Base-by-base conservation (phyloP, 2,888 invertebrate genomes). In the Sepiola atlantica region DNA sequence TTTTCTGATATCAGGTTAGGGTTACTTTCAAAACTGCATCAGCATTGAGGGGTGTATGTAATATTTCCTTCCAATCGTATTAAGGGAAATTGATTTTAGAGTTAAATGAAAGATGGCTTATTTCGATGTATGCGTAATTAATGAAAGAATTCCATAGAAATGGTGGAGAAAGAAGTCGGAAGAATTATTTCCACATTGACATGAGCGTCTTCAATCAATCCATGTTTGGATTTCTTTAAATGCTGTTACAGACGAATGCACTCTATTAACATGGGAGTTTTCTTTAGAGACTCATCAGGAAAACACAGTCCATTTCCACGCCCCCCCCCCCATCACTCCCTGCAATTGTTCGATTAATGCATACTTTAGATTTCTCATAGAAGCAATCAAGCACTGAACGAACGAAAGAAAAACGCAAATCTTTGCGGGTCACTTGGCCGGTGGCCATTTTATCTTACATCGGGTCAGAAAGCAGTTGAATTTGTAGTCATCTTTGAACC, bases 401-500 rank as follows among this genome's bases (percentile, higher is more conserved):
- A 32, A 77, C 14, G 77, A 32, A 77, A 77, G 77, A 77, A 77
- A 77, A 77, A 2, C 28, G 24, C 32, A n/a, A 77, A 32, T 77
- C 77, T 77, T 77, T 77, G 77, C 14, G 77, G 77, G 12, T 77
- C n/a, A 77, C 3, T 77, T 77, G 77, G 77, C 77, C 32, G 14
- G 77, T 32, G 16, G 77, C 77, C 77, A 77, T 77, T 77, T 77
- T 77, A 77, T 77, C 77, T n/a, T n/a, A 4, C 77, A 77, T 32
- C n/a, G 32, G 77, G 77, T 77, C n/a, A 77, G n/a, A n/a, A 77
- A 77, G n/a, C n/a, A 77, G n/a, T 77, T 77, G 77, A 77, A 77
- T 77, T 32, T 77, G 77, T n/a, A n/a, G 77, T 77, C 77, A 77
- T 77, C 77, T 77, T 77, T 77, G 77, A 77, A 77, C 77, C n/a